These are phyloP conservation scores for Antheraea pernyi DNA, from an alignment of 1,140 invertebrate species.

Conservation along the genomic window DNA sequence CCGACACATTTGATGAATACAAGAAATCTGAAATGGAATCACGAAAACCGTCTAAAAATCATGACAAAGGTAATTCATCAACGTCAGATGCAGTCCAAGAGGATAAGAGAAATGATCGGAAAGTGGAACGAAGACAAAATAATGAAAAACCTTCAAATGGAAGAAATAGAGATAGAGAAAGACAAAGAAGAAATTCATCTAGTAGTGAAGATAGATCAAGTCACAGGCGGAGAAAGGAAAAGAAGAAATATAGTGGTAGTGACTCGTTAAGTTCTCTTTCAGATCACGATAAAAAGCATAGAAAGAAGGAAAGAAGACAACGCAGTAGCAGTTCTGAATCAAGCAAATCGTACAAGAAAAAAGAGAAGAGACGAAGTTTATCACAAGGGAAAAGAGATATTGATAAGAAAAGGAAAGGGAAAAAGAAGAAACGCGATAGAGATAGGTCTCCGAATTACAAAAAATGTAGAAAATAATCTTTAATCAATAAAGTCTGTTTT, in stretches of 20 bases:
- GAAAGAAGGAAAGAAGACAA: constrained; percentile 21
- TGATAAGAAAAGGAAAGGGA: constrained; percentile 76
- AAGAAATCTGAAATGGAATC: constrained; percentile 78
- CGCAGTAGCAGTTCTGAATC: constrained; percentile 15
- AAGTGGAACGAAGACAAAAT: constrained; percentile 2
- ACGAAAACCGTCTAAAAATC: constrained; percentile 38
- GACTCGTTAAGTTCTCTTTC: constrained; percentile 65
- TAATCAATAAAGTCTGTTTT: constrained; percentile 26
- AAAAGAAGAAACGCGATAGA: constrained; percentile 75
- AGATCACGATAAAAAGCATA: constrained; percentile 51
- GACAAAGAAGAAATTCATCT: constrained; percentile 46
- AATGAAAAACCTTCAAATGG: constrained; percentile 37
- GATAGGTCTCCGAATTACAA: constrained; percentile 69
- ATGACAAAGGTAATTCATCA: constrained; percentile 36
- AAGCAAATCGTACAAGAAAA: constrained; percentile 26
- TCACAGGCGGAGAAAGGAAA: constrained; percentile 64
- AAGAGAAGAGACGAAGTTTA: constrained; percentile 45
- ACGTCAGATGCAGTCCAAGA: constrained; percentile 11
- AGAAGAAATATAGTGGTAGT: constrained; percentile 71
- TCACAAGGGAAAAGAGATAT: constrained; percentile 69
- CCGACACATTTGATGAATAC: constrained; percentile 84
- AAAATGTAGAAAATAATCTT: constrained; percentile 65
- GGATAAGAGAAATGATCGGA: constrained; percentile 23
- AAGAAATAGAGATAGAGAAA: constrained; percentile 36
- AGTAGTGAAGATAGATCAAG: constrained; percentile 50